Conservation (phyloP, 2,888 invertebrate genomes). For the Euplagia quadripunctaria region DNA sequence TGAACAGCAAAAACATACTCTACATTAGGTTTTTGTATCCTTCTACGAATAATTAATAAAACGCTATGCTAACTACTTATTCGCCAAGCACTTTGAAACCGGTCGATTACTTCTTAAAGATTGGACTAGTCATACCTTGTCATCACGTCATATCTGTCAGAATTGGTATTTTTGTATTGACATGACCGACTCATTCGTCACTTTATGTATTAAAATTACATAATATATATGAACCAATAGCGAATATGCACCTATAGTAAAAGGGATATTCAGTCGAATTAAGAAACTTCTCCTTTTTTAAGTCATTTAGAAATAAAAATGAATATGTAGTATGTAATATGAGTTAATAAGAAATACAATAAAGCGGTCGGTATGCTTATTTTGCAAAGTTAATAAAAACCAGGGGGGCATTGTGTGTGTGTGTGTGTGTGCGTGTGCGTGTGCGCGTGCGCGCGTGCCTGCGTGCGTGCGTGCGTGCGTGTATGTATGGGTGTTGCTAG, state of each 20-base stretch:
- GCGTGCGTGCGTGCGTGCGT: too few species aligned
- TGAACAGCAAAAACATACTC: constrained; percentile 18
- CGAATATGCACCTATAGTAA: too few species aligned
- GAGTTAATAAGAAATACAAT: too few species aligned
- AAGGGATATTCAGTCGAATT: too few species aligned
- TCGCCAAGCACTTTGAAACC: constrained; percentile 48
- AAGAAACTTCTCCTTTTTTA: too few species aligned
- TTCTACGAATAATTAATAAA: constrained; percentile 42
- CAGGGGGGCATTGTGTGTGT: neutral
- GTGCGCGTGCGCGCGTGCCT: too few species aligned
- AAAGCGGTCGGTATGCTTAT: neutral
- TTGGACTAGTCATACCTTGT: constrained; percentile 51
- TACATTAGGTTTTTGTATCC: constrained; percentile 26
- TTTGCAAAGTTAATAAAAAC: neutral
- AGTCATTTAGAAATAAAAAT: too few species aligned
- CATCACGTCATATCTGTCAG: neutral
- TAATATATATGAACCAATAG: too few species aligned
- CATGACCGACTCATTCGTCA: neutral
- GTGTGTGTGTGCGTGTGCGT: too few species aligned
- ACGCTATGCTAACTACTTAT: constrained; percentile 14
- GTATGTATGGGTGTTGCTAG: too few species aligned
- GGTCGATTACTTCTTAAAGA: constrained; percentile 72
- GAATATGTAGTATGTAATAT: too few species aligned
- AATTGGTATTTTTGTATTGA: neutral
- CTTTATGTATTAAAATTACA: too few species aligned